A percentile compares a stretch with the other conserved stretches of the same genome.
Evolutionary conservation across 2,113 vertebrate genomes (phyloP).

Genomic region (Rhizomys pruinosus): DNA sequence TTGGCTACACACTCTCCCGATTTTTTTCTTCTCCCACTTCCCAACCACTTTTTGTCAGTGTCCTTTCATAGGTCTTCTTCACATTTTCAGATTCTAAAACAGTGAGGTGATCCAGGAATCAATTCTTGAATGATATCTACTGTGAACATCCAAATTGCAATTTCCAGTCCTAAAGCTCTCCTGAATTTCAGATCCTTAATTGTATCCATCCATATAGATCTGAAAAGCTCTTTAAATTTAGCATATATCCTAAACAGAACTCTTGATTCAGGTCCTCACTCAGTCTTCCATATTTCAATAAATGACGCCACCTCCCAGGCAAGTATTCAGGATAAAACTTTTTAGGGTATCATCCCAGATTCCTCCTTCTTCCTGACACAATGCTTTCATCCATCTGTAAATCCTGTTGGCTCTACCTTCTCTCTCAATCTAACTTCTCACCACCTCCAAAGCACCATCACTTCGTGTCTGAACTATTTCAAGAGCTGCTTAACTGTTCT

Average conservation of each 20-base stretch:
- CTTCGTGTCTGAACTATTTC: constrained; percentile 59
- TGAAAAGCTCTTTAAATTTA: constrained; percentile 38
- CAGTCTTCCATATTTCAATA: constrained; percentile 35
- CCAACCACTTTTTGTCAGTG: constrained; percentile 22
- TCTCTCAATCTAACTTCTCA: constrained; percentile 56
- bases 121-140: constrained; percentile 20
- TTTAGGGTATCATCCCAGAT: not conserved
- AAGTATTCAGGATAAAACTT: constrained; percentile 25
- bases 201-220: not conserved
- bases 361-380: constrained; percentile 35
- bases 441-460: constrained; percentile 44
- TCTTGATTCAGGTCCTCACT: not conserved
- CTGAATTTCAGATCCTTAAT: constrained; percentile 43
- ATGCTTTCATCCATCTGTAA: constrained; percentile 63
- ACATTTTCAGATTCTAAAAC: not conserved
- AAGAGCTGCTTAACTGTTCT: constrained; percentile 48
- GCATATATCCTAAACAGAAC: constrained; percentile 28
- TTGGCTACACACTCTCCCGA: not conserved
- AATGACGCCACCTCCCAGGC: constrained; percentile 19
- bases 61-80: not conserved
- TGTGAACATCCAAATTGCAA: not conserved
- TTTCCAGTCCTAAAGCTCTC: not conserved
- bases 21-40: not conserved
- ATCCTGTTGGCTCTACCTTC: constrained; percentile 39
- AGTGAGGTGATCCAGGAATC: not conserved